Evolutionary conservation across 2,113 vertebrate genomes (phyloP).

Genomic region (Stercorarius parasiticus): DNA sequence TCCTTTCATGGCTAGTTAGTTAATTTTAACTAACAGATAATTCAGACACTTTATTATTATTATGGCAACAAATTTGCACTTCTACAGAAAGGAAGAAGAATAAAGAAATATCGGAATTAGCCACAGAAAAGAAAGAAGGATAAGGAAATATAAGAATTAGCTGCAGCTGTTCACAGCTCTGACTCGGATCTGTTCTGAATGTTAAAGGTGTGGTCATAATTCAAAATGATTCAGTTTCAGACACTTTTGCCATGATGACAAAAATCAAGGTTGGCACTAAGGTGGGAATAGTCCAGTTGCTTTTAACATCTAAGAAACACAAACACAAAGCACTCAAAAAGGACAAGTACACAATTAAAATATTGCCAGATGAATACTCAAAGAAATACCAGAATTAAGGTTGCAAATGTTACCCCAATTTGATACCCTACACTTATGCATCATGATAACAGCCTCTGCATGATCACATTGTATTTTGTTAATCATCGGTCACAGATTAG

Average conservation of each 20-base stretch:
- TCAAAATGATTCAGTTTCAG: neutral
- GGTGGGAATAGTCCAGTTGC: neutral
- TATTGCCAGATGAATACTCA: neutral
- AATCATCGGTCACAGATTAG: neutral
- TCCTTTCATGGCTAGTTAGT: neutral
- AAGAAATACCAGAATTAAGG: neutral
- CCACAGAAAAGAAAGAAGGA: neutral
- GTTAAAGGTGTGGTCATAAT: neutral
- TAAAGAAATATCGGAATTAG: neutral
- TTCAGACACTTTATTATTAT: neutral
- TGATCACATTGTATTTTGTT: neutral
- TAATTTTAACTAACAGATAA: neutral
- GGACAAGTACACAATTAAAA: neutral
- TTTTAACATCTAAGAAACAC: neutral
- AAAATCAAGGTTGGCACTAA: neutral
- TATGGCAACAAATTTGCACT: neutral
- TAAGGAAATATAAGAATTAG: neutral
- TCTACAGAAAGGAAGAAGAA: neutral
- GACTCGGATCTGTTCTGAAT: neutral
- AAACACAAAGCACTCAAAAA: neutral
- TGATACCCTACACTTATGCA: rapidly evolving
- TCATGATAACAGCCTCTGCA: neutral
- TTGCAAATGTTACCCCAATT: neutral
- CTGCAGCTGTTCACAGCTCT: neutral
- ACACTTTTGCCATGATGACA: neutral